These are phyloP conservation scores for Porites cylindrica DNA, from an alignment of 92 coral and sea anemone species.

Conservation along the genomic window DNA sequence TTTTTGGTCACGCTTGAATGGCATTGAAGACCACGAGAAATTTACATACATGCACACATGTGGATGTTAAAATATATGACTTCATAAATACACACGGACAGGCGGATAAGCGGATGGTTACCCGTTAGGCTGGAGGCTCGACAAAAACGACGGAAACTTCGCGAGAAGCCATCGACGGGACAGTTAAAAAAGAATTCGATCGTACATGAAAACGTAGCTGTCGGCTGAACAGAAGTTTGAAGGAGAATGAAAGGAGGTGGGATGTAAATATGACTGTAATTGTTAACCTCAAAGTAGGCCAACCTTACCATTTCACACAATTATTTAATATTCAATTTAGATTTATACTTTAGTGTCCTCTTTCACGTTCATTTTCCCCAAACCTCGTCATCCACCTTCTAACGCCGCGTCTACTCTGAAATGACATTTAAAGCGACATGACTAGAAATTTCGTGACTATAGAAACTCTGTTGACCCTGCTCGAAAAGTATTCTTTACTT, in stretches of 20 bases:
- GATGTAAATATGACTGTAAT: slow-evolving; percentile 29
- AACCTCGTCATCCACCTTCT: background rate
- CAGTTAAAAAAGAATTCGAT: background rate
- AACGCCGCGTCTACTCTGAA: slow-evolving; percentile 3
- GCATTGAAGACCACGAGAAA: slow-evolving; percentile 37
- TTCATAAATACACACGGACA: slow-evolving; percentile 35
- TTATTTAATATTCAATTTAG: slow-evolving; percentile 23
- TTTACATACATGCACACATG: slow-evolving; percentile 64
- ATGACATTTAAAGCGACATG: slow-evolving; percentile 10
- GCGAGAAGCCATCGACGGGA: background rate
- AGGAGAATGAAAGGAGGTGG: slow-evolving; percentile 29
- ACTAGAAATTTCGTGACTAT: slow-evolving; percentile 13
- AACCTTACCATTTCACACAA: slow-evolving; percentile 28
- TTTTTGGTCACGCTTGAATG: slow-evolving; percentile 44
- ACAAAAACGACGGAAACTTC: slow-evolving; percentile 3
- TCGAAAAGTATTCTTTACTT: slow-evolving; percentile 27
- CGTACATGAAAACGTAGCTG: background rate
- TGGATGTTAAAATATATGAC: slow-evolving; percentile 46
- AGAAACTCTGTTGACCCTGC: background rate
- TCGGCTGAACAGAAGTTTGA: slow-evolving; percentile 8
- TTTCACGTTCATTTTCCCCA: slow-evolving; percentile 2
- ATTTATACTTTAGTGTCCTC: background rate
- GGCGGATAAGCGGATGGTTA: slow-evolving; percentile 25
- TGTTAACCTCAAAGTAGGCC: slow-evolving; percentile 38
- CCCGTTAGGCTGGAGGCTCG: slow-evolving; percentile 13